phyloP scores from a whole-genome alignment of 2,888 invertebrate genomes.

The Cephus rjabovi region DNA sequence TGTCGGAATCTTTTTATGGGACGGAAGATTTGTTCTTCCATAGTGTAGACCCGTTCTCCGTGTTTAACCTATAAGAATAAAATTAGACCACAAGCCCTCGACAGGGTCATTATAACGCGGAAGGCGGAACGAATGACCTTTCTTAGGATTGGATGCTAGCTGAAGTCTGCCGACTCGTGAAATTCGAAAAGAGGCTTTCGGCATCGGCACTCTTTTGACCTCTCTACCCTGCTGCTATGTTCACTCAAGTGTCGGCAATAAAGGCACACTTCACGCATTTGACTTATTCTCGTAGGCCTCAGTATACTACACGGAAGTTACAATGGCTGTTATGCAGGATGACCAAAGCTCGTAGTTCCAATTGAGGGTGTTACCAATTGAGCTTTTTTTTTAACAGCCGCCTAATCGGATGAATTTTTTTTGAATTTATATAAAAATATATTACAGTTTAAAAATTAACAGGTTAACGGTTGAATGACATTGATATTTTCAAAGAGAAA shows the following conservation, averaged over 20 bases:
- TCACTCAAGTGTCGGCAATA: no score
- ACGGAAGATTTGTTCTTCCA: not conserved
- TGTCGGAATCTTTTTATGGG: conserved; percentile 10
- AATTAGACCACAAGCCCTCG: conserved; percentile 26
- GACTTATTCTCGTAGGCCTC: no score
- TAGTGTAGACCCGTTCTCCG: not conserved
- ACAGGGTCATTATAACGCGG: conserved; percentile 28
- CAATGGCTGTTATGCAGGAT: no score
- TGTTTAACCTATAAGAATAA: conserved; percentile 8
- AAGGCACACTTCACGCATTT: no score
- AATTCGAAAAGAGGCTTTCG: not conserved
- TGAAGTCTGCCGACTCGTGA: not conserved
- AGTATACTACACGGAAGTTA: no score
- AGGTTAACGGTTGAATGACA: not conserved
- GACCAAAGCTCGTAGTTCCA: no score
- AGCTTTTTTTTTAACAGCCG: not conserved
- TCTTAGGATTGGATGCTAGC: not conserved
- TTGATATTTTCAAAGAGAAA: not conserved
- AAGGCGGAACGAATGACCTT: conserved; percentile 10
- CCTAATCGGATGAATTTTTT: not conserved
- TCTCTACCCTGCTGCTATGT: not conserved
- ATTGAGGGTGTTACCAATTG: no score
- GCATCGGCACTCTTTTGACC: not conserved
- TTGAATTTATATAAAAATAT: not conserved
- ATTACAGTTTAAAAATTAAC: not conserved